Percentiles rank a stretch among this genome's conserved stretches.
These are phyloP conservation scores for Hiodon alosoides DNA, from an alignment of 2,113 vertebrate species.

Conservation along the genomic window DNA sequence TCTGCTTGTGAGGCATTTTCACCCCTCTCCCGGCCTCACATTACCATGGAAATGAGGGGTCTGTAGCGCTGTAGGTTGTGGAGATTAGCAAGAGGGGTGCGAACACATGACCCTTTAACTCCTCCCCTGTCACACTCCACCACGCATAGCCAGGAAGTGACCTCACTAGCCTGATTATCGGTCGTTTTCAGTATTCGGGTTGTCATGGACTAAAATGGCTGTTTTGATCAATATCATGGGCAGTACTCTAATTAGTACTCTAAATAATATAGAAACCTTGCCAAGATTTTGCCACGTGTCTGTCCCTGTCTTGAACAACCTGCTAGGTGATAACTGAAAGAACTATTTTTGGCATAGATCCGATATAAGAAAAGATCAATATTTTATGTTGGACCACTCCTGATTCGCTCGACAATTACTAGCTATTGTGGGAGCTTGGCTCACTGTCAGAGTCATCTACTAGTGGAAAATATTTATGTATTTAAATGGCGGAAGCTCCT, in stretches of 20 bases:
- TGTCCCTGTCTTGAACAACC: background rate
- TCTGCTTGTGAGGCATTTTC: conserved; percentile 9
- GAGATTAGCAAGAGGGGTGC: conserved; percentile 39
- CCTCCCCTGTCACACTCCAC: background rate
- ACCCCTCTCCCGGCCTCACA: conserved; percentile 27
- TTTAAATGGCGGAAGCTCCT: background rate
- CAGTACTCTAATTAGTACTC: background rate
- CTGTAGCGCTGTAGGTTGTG: conserved; percentile 47
- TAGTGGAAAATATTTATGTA: background rate
- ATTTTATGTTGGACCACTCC: background rate
- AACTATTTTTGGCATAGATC: background rate
- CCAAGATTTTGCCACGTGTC: background rate
- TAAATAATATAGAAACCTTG: background rate
- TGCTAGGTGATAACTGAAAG: background rate
- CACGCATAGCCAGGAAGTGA: background rate
- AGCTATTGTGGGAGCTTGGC: background rate
- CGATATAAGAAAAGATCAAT: background rate
- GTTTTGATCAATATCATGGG: background rate
- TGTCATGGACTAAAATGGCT: background rate
- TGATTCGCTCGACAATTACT: background rate
- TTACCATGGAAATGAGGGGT: conserved; percentile 44
- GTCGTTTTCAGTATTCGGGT: background rate
- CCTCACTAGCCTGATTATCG: background rate
- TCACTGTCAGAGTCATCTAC: background rate
- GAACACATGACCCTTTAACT: conserved; percentile 38